These are phyloP conservation scores for Philotrypesis tridentata DNA, from an alignment of 1,140 invertebrate genomes.

Conservation along the genomic window DNA sequence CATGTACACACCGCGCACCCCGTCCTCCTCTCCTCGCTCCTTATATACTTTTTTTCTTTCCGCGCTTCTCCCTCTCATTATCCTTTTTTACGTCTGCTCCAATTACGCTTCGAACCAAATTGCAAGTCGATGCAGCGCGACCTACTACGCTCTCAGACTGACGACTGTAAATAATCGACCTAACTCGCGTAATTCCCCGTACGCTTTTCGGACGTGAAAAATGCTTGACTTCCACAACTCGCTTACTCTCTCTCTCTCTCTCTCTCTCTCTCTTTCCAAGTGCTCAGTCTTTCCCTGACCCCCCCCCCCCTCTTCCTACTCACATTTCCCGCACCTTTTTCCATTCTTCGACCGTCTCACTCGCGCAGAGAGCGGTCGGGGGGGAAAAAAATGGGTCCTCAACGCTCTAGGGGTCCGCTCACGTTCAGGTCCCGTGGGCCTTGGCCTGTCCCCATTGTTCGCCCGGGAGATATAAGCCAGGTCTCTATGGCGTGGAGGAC, in stretches of 20 bases:
- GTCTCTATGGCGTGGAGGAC: not conserved
- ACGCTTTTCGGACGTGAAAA: too few relatives aligned
- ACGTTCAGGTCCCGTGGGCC: not conserved
- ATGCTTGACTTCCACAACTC: too few relatives aligned
- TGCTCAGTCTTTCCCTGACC: too few relatives aligned
- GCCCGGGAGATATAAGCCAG: not conserved
- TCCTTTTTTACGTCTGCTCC: not conserved
- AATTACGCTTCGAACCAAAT: not conserved
- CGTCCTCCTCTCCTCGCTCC: not conserved
- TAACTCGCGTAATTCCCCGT: too few relatives aligned
- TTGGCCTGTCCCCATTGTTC: constrained; percentile 22
- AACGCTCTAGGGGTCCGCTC: not conserved
- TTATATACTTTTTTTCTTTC: not conserved
- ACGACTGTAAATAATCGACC: too few relatives aligned
- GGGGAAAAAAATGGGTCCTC: not conserved
- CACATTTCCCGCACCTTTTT: not conserved
- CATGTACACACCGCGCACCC: not conserved
- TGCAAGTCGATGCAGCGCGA: not conserved
- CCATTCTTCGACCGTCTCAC: not conserved
- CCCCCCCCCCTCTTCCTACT: not conserved
- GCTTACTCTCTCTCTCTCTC: too few relatives aligned
- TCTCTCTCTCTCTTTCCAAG: too few relatives aligned
- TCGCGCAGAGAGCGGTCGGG: not conserved
- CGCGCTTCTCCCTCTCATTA: not conserved
- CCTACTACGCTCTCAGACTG: not conserved